Conservation (phyloP, 2,888 invertebrate species). For the Cephus pygmeus region DNA sequence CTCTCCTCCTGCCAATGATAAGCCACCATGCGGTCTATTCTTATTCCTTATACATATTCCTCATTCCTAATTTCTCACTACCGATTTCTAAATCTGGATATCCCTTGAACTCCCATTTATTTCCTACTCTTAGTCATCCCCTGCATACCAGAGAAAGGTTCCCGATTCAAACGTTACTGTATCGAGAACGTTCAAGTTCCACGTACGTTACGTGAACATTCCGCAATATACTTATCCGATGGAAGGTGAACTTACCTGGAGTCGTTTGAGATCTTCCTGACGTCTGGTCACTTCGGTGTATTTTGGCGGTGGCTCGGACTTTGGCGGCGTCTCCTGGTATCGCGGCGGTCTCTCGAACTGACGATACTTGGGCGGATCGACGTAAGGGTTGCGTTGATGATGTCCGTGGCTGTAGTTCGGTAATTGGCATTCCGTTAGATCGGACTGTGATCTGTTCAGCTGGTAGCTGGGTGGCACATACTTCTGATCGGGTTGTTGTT, state of each 20-base stretch:
- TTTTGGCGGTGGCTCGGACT: slow-evolving; percentile 55
- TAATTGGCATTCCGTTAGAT: slow-evolving; percentile 41
- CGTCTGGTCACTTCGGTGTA: slow-evolving; percentile 54
- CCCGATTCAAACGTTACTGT: too few relatives aligned
- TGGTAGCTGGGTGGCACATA: slow-evolving; percentile 4
- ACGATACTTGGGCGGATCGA: slow-evolving; percentile 58
- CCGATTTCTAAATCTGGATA: too few relatives aligned
- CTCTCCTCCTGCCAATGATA: slow-evolving; percentile 50
- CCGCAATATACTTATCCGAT: neutral
- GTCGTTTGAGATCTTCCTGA: slow-evolving; percentile 52
- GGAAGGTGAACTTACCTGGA: slow-evolving; percentile 41
- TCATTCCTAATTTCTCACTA: too few relatives aligned
- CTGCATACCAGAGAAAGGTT: too few relatives aligned
- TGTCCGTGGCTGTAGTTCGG: slow-evolving; percentile 37
- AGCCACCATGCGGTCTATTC: slow-evolving; percentile 14
- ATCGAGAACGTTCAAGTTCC: too few relatives aligned
- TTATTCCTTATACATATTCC: too few relatives aligned
- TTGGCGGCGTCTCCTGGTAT: slow-evolving; percentile 56
- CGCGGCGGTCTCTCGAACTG: slow-evolving; percentile 56
- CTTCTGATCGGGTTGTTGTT: slow-evolving; percentile 17
- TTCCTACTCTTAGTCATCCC: too few relatives aligned
- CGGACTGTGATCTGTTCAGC: slow-evolving; percentile 42
- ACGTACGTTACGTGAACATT: too few relatives aligned
- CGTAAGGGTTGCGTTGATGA: slow-evolving; percentile 43
- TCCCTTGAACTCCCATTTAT: too few relatives aligned